A percentile compares a stretch with the other conserved stretches of the same genome.
Evolutionary conservation across 1,140 invertebrate species (phyloP).

Genomic region (Ips nitidus): DNA sequence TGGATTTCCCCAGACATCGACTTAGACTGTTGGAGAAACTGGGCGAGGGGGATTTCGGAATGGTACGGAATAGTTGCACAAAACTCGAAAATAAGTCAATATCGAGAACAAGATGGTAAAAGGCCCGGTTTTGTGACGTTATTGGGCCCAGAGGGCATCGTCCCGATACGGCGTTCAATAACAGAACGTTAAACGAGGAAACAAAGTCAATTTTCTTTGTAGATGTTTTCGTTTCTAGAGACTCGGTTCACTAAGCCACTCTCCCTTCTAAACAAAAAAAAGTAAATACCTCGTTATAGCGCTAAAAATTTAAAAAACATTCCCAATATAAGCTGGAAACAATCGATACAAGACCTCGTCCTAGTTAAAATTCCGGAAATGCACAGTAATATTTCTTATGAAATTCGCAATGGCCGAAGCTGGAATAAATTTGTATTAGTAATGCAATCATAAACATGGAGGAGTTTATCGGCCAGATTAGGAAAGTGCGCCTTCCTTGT

Average conservation of each 20-base stretch:
- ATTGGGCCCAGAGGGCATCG: constrained; percentile 18
- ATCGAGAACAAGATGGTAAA: constrained; percentile 17
- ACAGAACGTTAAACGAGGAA: constrained; percentile 22
- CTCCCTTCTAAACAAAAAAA: too few species aligned
- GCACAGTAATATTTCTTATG: constrained; percentile 42
- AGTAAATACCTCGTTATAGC: too few species aligned
- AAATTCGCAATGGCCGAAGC: constrained; percentile 33
- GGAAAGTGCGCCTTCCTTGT: constrained; percentile 10
- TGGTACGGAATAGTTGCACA: constrained; percentile 57
- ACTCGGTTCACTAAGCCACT: not conserved
- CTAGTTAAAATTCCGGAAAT: constrained; percentile 34
- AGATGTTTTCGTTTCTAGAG: constrained; percentile 22
- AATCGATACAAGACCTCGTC: constrained; percentile 7
- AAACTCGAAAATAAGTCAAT: constrained; percentile 19
- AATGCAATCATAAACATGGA: constrained; percentile 41
- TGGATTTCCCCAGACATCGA: constrained; percentile 79
- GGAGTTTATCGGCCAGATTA: constrained; percentile 37
- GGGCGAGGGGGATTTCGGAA: constrained; percentile 85
- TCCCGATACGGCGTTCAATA: constrained; percentile 22
- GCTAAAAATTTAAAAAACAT: too few species aligned
- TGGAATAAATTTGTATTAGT: constrained; percentile 39
- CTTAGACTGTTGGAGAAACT: constrained; percentile 82
- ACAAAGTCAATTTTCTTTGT: constrained; percentile 24
- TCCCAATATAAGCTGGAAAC: not conserved
- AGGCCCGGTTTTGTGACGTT: constrained; percentile 19